Percentiles rank a stretch among this genome's conserved stretches.
phyloP scores from a whole-genome alignment of 2,113 vertebrate genomes.

The Trogon melanurus region DNA sequence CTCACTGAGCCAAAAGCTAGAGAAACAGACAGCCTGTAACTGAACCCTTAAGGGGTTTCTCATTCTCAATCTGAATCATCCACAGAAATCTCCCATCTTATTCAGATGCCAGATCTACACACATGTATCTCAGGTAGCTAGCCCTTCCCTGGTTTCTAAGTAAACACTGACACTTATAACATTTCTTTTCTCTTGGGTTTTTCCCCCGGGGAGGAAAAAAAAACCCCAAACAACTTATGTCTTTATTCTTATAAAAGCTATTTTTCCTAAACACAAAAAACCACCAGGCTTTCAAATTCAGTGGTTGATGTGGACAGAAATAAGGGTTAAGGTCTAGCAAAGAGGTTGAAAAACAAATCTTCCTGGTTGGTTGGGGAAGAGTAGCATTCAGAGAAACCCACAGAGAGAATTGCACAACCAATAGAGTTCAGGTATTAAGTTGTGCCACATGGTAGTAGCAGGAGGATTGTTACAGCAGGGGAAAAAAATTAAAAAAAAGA shows the following conservation, averaged over 20 bases:
- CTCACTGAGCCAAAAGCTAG: background rate
- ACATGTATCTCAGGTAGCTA: background rate
- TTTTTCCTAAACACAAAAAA: background rate
- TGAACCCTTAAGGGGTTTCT: background rate
- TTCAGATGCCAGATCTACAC: background rate
- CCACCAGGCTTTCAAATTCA: background rate
- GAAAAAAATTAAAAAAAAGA: too few relatives aligned
- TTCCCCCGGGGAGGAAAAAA: too few relatives aligned
- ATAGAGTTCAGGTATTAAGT: background rate
- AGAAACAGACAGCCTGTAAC: background rate
- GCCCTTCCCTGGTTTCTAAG: background rate
- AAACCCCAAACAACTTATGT: background rate
- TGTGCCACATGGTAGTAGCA: background rate
- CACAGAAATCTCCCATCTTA: background rate
- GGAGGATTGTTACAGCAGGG: background rate
- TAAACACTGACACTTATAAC: background rate
- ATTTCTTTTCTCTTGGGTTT: background rate
- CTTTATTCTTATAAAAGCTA: background rate
- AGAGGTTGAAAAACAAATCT: background rate
- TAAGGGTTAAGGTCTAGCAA: background rate
- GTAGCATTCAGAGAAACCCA: background rate
- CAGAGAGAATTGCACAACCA: background rate
- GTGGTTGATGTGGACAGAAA: background rate
- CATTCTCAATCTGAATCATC: background rate
- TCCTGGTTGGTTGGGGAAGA: rapidly evolving